Evolutionary conservation across 2,888 invertebrate species (phyloP).

Genomic region (Ochropleura leucogaster): DNA sequence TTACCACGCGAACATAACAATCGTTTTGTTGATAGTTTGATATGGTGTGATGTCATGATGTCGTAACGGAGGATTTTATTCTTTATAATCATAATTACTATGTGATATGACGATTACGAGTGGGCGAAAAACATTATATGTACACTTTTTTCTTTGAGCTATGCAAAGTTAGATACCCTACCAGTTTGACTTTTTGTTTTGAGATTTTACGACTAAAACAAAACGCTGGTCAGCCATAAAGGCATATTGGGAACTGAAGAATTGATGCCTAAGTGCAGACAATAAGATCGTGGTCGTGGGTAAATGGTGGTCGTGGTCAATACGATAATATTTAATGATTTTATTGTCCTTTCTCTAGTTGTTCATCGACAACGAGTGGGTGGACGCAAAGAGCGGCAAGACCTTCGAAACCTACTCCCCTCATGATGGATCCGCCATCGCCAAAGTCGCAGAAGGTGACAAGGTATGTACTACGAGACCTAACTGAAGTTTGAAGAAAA

Average conservation of each 20-base stretch:
- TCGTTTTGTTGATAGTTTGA: neutral
- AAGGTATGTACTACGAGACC: constrained; percentile 89
- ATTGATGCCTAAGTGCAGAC: neutral
- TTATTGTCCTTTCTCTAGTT: constrained; percentile 68
- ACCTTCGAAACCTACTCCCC: constrained; percentile 95
- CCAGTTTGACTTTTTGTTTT: neutral
- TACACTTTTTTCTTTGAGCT: neutral
- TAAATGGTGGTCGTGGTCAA: neutral
- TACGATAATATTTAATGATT: neutral
- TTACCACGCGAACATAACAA: neutral
- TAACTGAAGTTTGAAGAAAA: neutral
- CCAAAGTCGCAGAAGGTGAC: constrained; percentile 95
- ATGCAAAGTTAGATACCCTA: neutral
- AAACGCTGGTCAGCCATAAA: neutral
- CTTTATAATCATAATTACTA: constrained; percentile 2
- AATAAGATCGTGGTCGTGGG: too few species aligned
- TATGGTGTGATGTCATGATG: constrained; percentile 1
- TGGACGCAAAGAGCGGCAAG: constrained; percentile 94
- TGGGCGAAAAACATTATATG: too few species aligned
- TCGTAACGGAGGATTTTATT: constrained; percentile 8
- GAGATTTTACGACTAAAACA: neutral
- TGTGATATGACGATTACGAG: neutral
- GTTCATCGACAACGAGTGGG: constrained; percentile 86
- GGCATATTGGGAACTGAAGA: neutral
- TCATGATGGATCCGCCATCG: constrained; percentile 93